Evolutionary conservation across 2,113 vertebrate species (phyloP).

Genomic region (Callospermophilus lateralis): DNA sequence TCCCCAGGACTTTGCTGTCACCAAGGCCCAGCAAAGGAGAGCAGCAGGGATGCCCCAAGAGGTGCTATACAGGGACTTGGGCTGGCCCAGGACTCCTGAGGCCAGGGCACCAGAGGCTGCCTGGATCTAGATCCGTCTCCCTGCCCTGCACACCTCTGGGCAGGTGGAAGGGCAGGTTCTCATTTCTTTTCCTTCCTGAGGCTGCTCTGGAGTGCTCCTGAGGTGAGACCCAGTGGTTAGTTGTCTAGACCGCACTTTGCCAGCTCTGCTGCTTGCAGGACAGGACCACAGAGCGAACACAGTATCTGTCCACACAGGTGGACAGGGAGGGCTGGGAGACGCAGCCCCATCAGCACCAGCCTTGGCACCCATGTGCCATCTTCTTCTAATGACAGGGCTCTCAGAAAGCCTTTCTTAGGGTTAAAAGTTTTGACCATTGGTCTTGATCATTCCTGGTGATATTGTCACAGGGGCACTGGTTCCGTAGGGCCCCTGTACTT

Average conservation of each 20-base stretch:
- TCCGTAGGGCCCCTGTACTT: neutral
- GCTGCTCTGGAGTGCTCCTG: neutral
- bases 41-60: neutral
- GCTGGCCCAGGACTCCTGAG: too few species aligned
- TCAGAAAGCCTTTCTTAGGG: neutral
- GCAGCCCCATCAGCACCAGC: accelerated
- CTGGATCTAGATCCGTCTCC: neutral
- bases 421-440: neutral
- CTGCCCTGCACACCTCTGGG: neutral
- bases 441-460: conserved; percentile 16
- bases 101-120: neutral
- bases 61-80: neutral
- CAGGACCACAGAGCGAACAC: neutral
- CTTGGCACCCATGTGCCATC: neutral
- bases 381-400: neutral
- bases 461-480: neutral
- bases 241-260: too few species aligned
- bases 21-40: neutral
- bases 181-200: neutral
- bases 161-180: neutral
- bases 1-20: neutral
- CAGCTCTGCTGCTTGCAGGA: neutral
- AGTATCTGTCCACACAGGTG: neutral
- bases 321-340: neutral
- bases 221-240: neutral